Evolutionary conservation across 2,797 vertebrate species (phyloP).

Genomic region (Ispidina picta): DNA sequence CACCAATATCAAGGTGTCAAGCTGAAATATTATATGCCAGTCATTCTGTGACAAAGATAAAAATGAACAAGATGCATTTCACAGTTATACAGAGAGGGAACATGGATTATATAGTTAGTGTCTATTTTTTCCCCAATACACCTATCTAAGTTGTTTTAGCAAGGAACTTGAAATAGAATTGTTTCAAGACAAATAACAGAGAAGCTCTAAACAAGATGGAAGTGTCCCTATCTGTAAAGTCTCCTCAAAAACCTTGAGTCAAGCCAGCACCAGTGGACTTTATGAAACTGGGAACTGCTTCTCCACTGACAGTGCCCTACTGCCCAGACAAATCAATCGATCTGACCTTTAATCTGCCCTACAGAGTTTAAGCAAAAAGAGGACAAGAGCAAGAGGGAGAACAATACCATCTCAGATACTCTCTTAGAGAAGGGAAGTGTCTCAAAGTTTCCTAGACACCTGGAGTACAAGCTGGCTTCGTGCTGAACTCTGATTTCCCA

Average conservation of each 20-base stretch:
- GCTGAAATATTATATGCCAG: slow-evolving; percentile 57
- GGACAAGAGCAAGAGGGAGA: background rate
- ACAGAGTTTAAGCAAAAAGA: background rate
- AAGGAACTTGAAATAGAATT: slow-evolving; percentile 32
- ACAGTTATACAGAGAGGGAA: slow-evolving; percentile 10
- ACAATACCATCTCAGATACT: background rate
- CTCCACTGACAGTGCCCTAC: slow-evolving; percentile 13
- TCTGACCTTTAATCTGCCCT: slow-evolving; percentile 37
- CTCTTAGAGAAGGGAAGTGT: background rate
- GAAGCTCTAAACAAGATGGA: slow-evolving; percentile 8
- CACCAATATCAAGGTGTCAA: slow-evolving; percentile 61
- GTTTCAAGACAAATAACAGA: slow-evolving; percentile 32
- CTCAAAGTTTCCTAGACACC: background rate
- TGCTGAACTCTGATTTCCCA: background rate
- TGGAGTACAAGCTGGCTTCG: background rate
- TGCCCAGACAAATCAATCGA: slow-evolving; percentile 22
- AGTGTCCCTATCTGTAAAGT: slow-evolving; percentile 10
- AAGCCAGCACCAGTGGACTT: background rate
- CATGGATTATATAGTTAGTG: slow-evolving; percentile 41
- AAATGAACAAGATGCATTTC: slow-evolving; percentile 47
- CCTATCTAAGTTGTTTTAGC: slow-evolving; percentile 29
- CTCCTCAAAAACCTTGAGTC: slow-evolving; percentile 29
- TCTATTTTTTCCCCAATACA: background rate
- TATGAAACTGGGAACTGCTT: slow-evolving; percentile 33
- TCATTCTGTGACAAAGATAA: slow-evolving; percentile 54